Evolutionary conservation across 2,888 invertebrate genomes (phyloP).

Genomic region (Nomada ruficornis): DNA sequence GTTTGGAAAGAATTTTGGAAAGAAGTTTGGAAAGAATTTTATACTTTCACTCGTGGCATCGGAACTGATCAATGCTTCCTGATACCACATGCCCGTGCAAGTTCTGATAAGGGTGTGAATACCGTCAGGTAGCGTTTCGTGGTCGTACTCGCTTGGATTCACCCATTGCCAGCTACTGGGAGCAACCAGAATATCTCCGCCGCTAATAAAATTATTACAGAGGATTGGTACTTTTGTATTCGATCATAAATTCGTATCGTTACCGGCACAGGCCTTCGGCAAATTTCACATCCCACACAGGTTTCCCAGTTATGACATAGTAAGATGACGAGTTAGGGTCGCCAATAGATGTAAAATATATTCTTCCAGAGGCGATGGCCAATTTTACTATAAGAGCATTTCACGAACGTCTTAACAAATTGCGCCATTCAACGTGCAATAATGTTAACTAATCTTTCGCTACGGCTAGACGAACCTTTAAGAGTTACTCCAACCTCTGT

Average conservation of each 20-base stretch:
- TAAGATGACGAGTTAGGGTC: conserved; percentile 84
- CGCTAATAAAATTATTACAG: conserved; percentile 73
- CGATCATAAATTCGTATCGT: not conserved
- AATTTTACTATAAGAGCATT: conserved; percentile 86
- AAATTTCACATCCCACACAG: conserved; percentile 87
- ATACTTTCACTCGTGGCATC: conserved; percentile 26
- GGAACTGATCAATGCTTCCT: conserved; percentile 20
- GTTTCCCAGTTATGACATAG: conserved; percentile 87
- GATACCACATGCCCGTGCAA: conserved; percentile 77
- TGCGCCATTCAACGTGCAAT: no score
- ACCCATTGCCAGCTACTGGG: conserved; percentile 87
- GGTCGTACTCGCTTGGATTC: conserved; percentile 87
- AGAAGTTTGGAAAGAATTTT: not conserved
- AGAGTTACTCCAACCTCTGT: conserved; percentile 88
- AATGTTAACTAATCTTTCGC: not conserved
- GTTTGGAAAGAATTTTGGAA: not conserved
- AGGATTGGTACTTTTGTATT: not conserved
- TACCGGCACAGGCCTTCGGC: conserved; percentile 81
- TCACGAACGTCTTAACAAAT: not conserved
- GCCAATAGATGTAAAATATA: conserved; percentile 87
- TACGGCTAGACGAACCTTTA: conserved; percentile 84
- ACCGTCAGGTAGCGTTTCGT: conserved; percentile 86
- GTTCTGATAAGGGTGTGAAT: conserved; percentile 84
- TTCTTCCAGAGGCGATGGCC: conserved; percentile 87
- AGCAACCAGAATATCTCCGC: conserved; percentile 88